These are phyloP conservation scores for Ceyx cyanopectus DNA, from an alignment of 2,113 vertebrate genomes.

Conservation along the genomic window DNA sequence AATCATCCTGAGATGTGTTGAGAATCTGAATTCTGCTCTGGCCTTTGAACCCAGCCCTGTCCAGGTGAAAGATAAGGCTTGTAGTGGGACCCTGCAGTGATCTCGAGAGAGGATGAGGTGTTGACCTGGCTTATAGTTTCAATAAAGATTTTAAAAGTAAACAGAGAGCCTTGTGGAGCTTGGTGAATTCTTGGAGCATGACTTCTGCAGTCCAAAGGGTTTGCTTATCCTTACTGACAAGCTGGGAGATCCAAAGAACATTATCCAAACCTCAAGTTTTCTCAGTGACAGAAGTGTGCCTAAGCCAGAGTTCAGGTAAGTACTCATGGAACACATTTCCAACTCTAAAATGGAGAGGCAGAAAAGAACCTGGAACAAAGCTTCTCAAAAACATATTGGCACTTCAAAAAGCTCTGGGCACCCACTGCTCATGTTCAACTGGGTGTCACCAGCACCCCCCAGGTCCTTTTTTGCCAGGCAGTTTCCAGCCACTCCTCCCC, in stretches of 20 bases:
- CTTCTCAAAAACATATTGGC: neutral
- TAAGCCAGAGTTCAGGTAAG: no score
- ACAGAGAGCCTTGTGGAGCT: neutral
- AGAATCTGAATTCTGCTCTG: neutral
- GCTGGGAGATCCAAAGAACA: neutral
- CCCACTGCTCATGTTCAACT: no score
- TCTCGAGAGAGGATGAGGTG: neutral
- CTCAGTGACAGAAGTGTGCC: neutral
- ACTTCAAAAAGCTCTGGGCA: neutral
- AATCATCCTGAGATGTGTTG: neutral
- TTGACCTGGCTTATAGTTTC: neutral
- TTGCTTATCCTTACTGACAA: neutral
- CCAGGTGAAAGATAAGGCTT: neutral
- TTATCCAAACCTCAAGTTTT: neutral
- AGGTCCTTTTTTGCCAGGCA: no score
- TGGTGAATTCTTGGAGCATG: neutral
- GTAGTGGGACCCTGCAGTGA: neutral
- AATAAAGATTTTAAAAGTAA: neutral
- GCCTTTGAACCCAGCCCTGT: neutral
- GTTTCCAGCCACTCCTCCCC: no score
- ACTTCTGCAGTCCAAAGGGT: neutral
- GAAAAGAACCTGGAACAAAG: neutral
- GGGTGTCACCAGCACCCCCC: no score
- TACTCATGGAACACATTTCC: neutral
- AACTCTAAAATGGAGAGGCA: neutral